These are phyloP conservation scores for Gonioctena quinquepunctata DNA, from an alignment of 1,140 invertebrate genomes.

Conservation along the genomic window DNA sequence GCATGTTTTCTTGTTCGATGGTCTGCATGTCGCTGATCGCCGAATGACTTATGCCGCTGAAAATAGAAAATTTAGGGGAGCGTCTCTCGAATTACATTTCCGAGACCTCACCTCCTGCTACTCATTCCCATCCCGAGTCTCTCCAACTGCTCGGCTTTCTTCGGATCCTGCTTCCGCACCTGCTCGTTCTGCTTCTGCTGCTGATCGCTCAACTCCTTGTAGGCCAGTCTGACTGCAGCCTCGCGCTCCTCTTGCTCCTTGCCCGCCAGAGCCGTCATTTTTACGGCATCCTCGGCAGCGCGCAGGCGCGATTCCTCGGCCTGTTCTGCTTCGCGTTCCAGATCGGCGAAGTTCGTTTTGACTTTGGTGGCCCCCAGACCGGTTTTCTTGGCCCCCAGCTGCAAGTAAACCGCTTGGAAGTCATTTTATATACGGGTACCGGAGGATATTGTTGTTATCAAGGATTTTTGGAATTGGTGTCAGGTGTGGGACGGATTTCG, in stretches of 20 bases:
- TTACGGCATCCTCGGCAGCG: constrained; percentile 63
- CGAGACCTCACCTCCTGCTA: constrained; percentile 61
- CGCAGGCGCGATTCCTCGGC: constrained; percentile 74
- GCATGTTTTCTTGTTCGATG: constrained; percentile 81
- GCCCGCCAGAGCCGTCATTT: constrained; percentile 43
- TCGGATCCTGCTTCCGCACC: constrained; percentile 77
- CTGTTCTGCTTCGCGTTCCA: constrained; percentile 86
- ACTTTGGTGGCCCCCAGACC: constrained; percentile 97
- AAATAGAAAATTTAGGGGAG: too few relatives aligned
- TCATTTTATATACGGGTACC: too few relatives aligned
- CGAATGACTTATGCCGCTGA: constrained; percentile 88
- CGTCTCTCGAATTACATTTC: too few relatives aligned
- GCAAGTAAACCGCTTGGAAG: constrained; percentile 29
- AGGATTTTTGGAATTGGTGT: too few relatives aligned
- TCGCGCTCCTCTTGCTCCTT: constrained; percentile 66
- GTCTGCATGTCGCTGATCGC: constrained; percentile 90
- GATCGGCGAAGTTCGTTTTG: constrained; percentile 92
- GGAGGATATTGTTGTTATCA: too few relatives aligned
- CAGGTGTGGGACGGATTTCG: too few relatives aligned
- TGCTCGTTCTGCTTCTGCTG: constrained; percentile 80
- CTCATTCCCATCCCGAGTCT: constrained; percentile 91
- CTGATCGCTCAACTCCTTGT: constrained; percentile 81
- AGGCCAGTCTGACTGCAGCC: constrained; percentile 83
- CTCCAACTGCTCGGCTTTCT: constrained; percentile 87
- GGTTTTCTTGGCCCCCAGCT: constrained; percentile 84